Conservation (phyloP, 2,797 vertebrate genomes). For the Rachycentron canadum region DNA sequence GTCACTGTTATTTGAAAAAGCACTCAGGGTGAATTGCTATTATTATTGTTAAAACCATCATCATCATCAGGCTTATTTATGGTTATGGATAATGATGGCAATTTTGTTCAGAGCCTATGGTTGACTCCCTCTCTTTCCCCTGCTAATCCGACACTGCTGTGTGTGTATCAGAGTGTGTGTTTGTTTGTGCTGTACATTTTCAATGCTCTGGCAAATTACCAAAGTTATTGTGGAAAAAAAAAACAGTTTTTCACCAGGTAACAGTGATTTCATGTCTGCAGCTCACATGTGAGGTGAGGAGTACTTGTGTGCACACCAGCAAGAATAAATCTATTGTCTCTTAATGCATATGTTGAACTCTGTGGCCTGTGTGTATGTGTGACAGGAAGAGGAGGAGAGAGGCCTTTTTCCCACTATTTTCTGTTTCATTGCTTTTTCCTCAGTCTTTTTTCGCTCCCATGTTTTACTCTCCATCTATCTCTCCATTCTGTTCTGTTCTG, state of each 20-base stretch:
- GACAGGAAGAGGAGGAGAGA: not conserved
- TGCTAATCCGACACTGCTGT: conserved; percentile 57
- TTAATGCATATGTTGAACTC: conserved; percentile 57
- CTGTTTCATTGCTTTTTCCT: conserved; percentile 54
- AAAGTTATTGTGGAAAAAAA: conserved; percentile 66
- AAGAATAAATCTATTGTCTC: conserved; percentile 43
- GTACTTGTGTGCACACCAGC: conserved; percentile 29
- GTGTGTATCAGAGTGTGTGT: conserved; percentile 20
- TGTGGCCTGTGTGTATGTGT: conserved; percentile 13
- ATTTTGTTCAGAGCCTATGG: conserved; percentile 76
- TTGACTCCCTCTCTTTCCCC: conserved; percentile 68
- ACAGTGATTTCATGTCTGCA: conserved; percentile 53
- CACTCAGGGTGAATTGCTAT: conserved; percentile 81
- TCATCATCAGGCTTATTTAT: conserved; percentile 80
- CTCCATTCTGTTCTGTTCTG: conserved; percentile 66
- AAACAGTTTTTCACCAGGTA: conserved; percentile 65
- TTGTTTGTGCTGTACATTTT: conserved; percentile 41
- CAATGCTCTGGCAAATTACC: conserved; percentile 63
- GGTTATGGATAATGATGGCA: conserved; percentile 82
- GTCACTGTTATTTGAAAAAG: conserved; percentile 82
- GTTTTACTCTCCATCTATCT: conserved; percentile 66
- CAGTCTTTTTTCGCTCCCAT: conserved; percentile 43
- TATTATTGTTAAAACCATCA: conserved; percentile 83
- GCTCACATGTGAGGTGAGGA: conserved; percentile 43
- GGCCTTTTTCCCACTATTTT: conserved; percentile 31